Percentiles rank a stretch among this genome's conserved stretches.
phyloP scores from a whole-genome alignment of 2,888 invertebrate genomes.

The Mermis nigrescens region DNA sequence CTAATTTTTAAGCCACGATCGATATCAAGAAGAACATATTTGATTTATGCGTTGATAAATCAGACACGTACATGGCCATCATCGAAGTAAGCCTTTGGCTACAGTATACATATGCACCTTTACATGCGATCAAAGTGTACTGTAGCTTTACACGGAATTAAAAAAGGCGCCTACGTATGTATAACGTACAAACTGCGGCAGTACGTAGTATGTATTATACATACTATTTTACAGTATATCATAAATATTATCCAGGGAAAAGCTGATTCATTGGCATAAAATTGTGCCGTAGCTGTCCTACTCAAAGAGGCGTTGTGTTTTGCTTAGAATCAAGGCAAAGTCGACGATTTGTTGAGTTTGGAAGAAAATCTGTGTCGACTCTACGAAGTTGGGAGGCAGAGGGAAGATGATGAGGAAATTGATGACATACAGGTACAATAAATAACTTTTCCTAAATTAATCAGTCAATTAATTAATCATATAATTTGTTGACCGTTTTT shows the following conservation, averaged over 20 bases:
- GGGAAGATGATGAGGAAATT: slow-evolving; percentile 72
- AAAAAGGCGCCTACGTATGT: no score
- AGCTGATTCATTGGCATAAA: no score
- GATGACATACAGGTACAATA: slow-evolving; percentile 28
- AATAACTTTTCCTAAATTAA: no score
- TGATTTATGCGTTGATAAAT: slow-evolving; percentile 59
- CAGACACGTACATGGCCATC: slow-evolving; percentile 66
- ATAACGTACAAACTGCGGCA: no score
- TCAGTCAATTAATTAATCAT: no score
- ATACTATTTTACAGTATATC: no score
- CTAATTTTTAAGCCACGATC: slow-evolving; percentile 50
- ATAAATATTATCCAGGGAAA: no score
- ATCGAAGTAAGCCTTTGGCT: slow-evolving; percentile 46
- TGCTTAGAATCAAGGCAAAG: slow-evolving; percentile 26
- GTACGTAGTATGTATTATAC: not conserved
- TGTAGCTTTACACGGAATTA: no score
- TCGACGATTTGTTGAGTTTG: slow-evolving; percentile 47
- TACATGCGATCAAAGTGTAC: not conserved
- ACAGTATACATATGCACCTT: not conserved
- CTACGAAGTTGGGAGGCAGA: slow-evolving; percentile 70
- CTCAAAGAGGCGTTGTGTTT: not conserved
- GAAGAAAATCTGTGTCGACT: slow-evolving; percentile 73
- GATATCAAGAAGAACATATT: slow-evolving; percentile 77
- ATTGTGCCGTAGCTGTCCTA: slow-evolving; percentile 1
- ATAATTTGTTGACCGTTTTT: not conserved